phyloP scores from a whole-genome alignment of 2,797 vertebrate species.

The Esox masquinongy region DNA sequence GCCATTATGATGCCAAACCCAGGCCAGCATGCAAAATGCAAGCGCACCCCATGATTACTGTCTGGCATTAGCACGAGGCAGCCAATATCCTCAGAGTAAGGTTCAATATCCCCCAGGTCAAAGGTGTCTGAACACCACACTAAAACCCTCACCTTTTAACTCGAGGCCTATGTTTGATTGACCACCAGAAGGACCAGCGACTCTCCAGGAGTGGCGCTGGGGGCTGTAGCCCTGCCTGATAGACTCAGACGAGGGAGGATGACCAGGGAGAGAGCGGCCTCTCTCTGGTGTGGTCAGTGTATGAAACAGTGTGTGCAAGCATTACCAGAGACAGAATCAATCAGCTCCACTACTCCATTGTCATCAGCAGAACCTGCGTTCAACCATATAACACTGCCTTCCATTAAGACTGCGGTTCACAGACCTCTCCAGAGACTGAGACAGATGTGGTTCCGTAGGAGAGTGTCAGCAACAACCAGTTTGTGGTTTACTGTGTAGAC shows the following conservation, averaged over 20 bases:
- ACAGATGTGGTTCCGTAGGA: neutral
- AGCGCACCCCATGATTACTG: conserved; percentile 38
- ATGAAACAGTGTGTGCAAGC: conserved; percentile 36
- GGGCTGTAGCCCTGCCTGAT: conserved; percentile 12
- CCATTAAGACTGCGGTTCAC: neutral
- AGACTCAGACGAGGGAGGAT: neutral
- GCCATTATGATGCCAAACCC: conserved; percentile 45
- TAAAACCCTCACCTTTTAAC: neutral
- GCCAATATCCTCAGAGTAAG: conserved; percentile 45
- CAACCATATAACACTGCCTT: conserved; percentile 30
- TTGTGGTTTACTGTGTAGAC: too few species aligned
- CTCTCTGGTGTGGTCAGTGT: conserved; percentile 15
- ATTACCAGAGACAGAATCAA: conserved; percentile 24
- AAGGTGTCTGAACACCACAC: conserved; percentile 33
- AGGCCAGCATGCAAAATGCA: conserved; percentile 60
- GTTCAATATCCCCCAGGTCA: conserved; percentile 31
- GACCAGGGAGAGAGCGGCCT: conserved; percentile 6
- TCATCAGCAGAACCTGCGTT: conserved; percentile 58
- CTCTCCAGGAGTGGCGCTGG: conserved; percentile 24
- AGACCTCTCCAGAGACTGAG: neutral
- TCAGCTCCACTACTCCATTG: conserved; percentile 24
- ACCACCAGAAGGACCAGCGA: conserved; percentile 32
- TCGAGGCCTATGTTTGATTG: conserved; percentile 24
- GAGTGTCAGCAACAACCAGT: too few species aligned
- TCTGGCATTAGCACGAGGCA: conserved; percentile 57